These are phyloP conservation scores for Bombus ignitus DNA, from an alignment of 1,140 invertebrate species.

Conservation along the genomic window DNA sequence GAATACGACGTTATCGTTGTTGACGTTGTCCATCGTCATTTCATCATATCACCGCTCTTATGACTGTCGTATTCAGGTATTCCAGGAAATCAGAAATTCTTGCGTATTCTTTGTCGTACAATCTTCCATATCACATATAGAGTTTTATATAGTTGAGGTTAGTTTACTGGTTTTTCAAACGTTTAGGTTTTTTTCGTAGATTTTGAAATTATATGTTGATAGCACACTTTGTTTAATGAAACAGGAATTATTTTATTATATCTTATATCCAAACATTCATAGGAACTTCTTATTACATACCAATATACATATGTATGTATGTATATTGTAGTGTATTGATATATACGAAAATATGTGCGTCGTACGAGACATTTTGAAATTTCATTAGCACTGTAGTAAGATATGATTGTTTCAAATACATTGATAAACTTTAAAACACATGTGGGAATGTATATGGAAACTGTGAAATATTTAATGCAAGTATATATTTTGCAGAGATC, in stretches of 20 bases:
- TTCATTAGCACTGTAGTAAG: too few relatives aligned
- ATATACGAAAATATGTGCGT: too few relatives aligned
- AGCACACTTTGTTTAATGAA: too few relatives aligned
- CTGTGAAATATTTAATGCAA: neutral
- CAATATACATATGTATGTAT: too few relatives aligned
- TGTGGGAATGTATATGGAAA: neutral
- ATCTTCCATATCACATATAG: neutral
- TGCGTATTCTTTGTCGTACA: neutral
- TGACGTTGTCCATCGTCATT: constrained; percentile 20
- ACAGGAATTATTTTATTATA: too few relatives aligned
- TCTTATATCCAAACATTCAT: too few relatives aligned
- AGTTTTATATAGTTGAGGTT: neutral
- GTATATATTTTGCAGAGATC: neutral
- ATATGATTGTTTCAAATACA: too few relatives aligned
- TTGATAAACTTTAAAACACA: too few relatives aligned
- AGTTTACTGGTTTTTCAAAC: neutral
- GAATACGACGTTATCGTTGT: constrained; percentile 58
- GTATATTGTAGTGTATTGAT: too few relatives aligned
- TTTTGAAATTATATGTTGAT: neutral
- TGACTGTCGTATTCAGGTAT: constrained; percentile 12
- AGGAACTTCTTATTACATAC: too few relatives aligned
- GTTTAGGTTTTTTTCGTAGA: neutral
- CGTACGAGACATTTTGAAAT: too few relatives aligned
- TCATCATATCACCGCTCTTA: neutral
- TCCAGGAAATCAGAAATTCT: constrained; percentile 8